These are phyloP conservation scores for Axis porcinus DNA, from an alignment of 2,113 vertebrate genomes.

Conservation along the genomic window DNA sequence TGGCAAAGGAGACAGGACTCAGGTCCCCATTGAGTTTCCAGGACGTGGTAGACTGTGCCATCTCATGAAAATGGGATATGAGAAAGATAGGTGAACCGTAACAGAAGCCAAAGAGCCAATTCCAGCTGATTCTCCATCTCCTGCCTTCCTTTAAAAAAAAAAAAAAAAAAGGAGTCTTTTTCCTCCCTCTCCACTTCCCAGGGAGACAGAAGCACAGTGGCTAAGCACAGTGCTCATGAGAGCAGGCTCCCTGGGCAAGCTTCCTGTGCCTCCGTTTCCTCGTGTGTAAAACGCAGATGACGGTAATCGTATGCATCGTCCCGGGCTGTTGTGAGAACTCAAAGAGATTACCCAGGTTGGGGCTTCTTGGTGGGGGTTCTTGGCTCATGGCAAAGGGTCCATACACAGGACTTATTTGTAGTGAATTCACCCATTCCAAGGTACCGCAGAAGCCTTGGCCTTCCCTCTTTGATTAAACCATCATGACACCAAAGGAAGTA, in stretches of 20 bases:
- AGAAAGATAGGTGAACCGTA: not conserved
- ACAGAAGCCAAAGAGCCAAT: not conserved
- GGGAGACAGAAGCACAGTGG: not conserved
- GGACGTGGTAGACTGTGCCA: not conserved
- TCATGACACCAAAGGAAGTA: not conserved
- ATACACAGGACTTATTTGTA: rapidly evolving
- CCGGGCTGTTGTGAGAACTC: not conserved
- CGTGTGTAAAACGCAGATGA: not conserved
- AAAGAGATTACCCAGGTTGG: not conserved
- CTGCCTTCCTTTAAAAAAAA: not conserved
- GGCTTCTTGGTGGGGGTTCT: not conserved
- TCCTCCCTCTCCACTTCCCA: not conserved
- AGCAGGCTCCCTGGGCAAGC: not conserved
- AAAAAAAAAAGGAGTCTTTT: not conserved
- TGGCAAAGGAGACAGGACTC: not conserved
- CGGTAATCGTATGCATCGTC: no score
- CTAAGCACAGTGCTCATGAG: rapidly evolving
- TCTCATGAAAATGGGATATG: not conserved
- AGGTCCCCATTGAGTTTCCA: not conserved
- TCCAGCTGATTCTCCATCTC: not conserved
- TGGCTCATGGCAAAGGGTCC: not conserved
- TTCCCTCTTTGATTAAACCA: not conserved
- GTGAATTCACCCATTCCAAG: rapidly evolving
- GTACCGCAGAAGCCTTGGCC: not conserved
- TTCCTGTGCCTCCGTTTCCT: not conserved